A percentile compares a stretch with the other conserved stretches of the same genome.
phyloP scores from a whole-genome alignment of 2,888 invertebrate genomes.

The Ophioninae sp. region DNA sequence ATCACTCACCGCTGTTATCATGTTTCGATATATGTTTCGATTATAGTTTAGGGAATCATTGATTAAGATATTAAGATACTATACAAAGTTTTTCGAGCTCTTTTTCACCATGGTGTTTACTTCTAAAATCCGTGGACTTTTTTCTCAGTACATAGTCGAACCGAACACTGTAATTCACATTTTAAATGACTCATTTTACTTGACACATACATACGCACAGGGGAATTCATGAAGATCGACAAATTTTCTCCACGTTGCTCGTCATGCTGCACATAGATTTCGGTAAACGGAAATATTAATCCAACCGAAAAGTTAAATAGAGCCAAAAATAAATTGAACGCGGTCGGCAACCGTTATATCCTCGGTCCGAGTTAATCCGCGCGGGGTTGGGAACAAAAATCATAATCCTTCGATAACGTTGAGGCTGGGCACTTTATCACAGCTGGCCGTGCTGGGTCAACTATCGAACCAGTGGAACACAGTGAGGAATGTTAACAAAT shows the following conservation, averaged over 20 bases:
- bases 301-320: neutral
- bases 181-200: neutral
- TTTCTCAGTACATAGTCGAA: too few relatives aligned
- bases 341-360: neutral
- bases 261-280: neutral
- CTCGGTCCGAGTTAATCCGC: neutral
- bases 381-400: neutral
- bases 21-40: too few relatives aligned
- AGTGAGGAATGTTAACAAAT: neutral
- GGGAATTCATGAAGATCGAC: neutral
- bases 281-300: neutral
- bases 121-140: too few relatives aligned
- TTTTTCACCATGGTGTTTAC: too few relatives aligned
- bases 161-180: neutral
- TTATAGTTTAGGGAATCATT: too few relatives aligned
- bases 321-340: neutral
- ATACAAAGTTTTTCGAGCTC: too few relatives aligned
- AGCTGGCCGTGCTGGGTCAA: neutral
- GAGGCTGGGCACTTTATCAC: neutral
- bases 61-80: too few relatives aligned
- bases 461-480: neutral
- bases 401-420: neutral
- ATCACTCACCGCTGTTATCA: too few relatives aligned
- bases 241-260: neutral
- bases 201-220: too few relatives aligned